Evolutionary conservation across 2,797 vertebrate genomes (phyloP).

Genomic region (Calcarius lapponicus): DNA sequence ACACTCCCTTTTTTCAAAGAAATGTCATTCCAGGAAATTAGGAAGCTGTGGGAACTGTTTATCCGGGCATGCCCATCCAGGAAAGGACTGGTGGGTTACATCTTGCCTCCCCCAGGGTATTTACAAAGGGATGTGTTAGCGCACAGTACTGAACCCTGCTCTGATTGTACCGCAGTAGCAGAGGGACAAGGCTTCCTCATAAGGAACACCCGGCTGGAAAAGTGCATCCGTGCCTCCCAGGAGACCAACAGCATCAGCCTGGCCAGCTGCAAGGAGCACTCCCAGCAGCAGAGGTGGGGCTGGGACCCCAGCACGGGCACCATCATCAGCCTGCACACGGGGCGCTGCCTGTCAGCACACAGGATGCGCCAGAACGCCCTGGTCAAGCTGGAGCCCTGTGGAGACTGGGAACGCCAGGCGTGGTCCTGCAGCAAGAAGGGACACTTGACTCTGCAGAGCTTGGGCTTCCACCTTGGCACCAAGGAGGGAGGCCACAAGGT

Average conservation of each 20-base stretch:
- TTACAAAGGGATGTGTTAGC: background rate
- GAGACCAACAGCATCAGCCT: constrained; percentile 66
- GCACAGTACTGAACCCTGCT: background rate
- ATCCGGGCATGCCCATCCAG: background rate
- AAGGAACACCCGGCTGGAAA: constrained; percentile 80
- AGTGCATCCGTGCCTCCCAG: constrained; percentile 71
- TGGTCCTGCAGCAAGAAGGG: constrained; percentile 89
- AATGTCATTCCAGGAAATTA: background rate
- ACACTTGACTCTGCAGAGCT: constrained; percentile 77
- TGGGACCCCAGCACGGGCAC: constrained; percentile 72
- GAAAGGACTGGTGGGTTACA: background rate
- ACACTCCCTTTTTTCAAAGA: background rate
- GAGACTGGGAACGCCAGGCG: constrained; percentile 66
- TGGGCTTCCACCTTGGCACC: constrained; percentile 82
- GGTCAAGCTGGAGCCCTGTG: constrained; percentile 77
- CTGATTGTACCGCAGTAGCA: constrained; percentile 54
- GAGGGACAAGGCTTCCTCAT: constrained; percentile 78
- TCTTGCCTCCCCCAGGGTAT: background rate
- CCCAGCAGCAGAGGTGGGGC: constrained; percentile 77
- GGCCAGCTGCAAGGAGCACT: constrained; percentile 70
- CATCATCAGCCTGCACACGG: constrained; percentile 73
- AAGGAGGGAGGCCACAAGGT: constrained; percentile 77
- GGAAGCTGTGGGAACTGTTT: background rate
- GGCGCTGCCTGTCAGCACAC: constrained; percentile 79
- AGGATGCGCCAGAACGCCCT: constrained; percentile 62